Evolutionary conservation across 1,140 invertebrate genomes (phyloP).

Genomic region (Acromyrmex charruanus): DNA sequence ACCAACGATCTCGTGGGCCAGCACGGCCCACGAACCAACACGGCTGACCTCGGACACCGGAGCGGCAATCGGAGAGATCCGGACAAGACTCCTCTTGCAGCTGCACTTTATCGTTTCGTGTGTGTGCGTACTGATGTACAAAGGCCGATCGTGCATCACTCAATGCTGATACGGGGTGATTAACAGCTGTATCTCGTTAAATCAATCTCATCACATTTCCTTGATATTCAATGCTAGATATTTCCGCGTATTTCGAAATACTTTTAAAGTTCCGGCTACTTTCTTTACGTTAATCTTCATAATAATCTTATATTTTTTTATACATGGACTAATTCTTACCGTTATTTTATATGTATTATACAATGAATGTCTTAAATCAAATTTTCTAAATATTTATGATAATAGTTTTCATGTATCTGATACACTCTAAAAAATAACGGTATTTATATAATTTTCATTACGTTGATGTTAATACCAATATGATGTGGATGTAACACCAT

Average conservation of each 20-base stretch:
- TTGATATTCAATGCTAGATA: neutral
- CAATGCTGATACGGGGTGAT: conserved; percentile 46
- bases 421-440: neutral
- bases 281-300: neutral
- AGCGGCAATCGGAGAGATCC: conserved; percentile 78
- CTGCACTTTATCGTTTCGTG: conserved; percentile 78
- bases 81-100: conserved; percentile 71
- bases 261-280: neutral
- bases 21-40: conserved; percentile 71
- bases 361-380: neutral
- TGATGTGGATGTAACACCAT: too few relatives aligned
- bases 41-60: conserved; percentile 70
- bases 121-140: conserved; percentile 43
- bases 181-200: conserved; percentile 35
- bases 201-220: conserved; percentile 53
- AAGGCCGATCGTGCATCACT: conserved; percentile 4
- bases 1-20: conserved; percentile 76
- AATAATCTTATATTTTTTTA: neutral
- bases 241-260: neutral
- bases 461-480: too few relatives aligned
- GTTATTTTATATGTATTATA: neutral
- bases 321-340: neutral
- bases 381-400: neutral
- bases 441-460: too few relatives aligned
- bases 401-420: neutral